A percentile compares a stretch with the other conserved stretches of the same genome.
These are phyloP conservation scores for Rhombomys opimus DNA, from an alignment of 2,113 vertebrate genomes.

Conservation along the genomic window DNA sequence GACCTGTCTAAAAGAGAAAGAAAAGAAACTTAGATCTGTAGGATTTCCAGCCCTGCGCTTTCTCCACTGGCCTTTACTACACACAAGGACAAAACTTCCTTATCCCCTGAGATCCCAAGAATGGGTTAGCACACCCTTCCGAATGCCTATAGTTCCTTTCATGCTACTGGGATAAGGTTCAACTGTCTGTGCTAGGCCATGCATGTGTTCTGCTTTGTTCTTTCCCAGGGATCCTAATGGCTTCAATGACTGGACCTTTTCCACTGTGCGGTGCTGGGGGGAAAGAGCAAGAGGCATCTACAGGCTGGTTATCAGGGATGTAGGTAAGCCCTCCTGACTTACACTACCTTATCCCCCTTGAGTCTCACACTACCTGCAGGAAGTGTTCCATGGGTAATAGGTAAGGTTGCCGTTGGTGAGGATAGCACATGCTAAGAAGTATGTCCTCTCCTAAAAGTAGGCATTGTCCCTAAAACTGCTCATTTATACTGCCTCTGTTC, in stretches of 20 bases:
- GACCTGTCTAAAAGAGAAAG: background rate
- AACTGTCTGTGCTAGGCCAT: background rate
- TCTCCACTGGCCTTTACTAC: background rate
- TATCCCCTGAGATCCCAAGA: background rate
- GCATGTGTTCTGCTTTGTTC: background rate
- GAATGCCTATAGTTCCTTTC: background rate
- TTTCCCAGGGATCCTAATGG: slow-evolving; percentile 89
- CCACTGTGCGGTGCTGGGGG: slow-evolving; percentile 97
- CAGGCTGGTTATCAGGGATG: slow-evolving; percentile 90
- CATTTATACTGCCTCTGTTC: background rate
- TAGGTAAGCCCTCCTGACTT: slow-evolving; percentile 86
- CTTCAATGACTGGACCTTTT: slow-evolving; percentile 97
- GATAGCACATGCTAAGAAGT: background rate
- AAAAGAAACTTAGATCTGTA: background rate
- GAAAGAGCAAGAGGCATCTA: slow-evolving; percentile 93
- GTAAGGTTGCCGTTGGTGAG: background rate
- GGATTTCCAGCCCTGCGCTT: background rate
- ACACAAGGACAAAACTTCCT: background rate
- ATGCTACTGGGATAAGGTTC: background rate
- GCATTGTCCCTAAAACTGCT: background rate
- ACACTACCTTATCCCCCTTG: background rate
- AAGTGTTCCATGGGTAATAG: background rate
- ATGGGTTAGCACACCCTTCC: background rate
- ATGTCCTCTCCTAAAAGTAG: background rate
- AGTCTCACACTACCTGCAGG: background rate